Evolutionary conservation across 2,888 invertebrate species (phyloP).

Genomic region (Lysandra coridon): DNA sequence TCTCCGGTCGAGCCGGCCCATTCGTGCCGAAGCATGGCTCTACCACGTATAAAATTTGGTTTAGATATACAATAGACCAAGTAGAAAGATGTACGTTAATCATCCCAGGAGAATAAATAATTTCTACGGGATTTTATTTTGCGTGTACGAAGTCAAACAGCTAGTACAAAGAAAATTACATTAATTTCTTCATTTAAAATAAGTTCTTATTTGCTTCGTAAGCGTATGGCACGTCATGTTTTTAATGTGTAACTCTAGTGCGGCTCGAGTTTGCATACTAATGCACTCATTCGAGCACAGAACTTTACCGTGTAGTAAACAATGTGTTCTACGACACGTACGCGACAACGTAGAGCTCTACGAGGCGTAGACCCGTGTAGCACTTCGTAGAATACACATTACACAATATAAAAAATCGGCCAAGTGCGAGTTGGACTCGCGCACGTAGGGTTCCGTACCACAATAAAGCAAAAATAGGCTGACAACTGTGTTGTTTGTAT

Average conservation of each 20-base stretch:
- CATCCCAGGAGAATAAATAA: too few species aligned
- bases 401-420: background rate
- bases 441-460: too few species aligned
- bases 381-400: background rate
- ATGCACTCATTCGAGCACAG: background rate
- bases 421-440: too few species aligned
- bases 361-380: background rate
- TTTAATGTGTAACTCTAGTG: slow-evolving; percentile 12
- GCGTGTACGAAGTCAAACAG: background rate
- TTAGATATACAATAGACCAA: background rate
- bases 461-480: too few species aligned
- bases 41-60: background rate
- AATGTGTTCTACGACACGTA: background rate
- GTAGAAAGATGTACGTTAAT: background rate
- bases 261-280: slow-evolving; percentile 15
- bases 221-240: background rate
- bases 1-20: too few species aligned
- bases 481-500: too few species aligned
- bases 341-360: background rate
- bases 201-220: background rate
- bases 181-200: background rate
- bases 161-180: too few species aligned
- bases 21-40: too few species aligned
- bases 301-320: background rate
- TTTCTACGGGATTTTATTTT: background rate